Conservation (phyloP, 2,797 vertebrate genomes). For the Acanthurus leucopareius region DNA sequence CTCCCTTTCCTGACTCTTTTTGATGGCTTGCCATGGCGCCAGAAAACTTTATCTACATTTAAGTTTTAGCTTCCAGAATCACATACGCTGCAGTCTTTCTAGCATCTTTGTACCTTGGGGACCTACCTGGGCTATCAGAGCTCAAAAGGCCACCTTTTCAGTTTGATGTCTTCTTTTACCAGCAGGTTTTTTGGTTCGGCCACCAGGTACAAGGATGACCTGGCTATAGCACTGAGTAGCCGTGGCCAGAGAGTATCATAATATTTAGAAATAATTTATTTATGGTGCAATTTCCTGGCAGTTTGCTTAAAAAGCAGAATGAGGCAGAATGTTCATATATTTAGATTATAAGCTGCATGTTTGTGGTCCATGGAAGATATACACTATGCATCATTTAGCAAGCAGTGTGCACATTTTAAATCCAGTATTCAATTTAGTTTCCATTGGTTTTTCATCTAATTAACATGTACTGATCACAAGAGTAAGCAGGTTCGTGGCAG, state of each 20-base stretch:
- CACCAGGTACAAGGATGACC: neutral
- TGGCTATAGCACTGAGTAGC: neutral
- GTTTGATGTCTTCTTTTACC: conserved; percentile 9
- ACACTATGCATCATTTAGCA: conserved; percentile 21
- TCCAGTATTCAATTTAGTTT: conserved; percentile 8
- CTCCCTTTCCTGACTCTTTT: conserved; percentile 23
- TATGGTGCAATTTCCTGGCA: neutral
- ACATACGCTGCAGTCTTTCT: neutral
- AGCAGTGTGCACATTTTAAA: conserved; percentile 9
- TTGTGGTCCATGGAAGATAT: conserved; percentile 10
- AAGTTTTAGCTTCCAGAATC: conserved; percentile 9
- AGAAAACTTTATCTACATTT: conserved; percentile 8
- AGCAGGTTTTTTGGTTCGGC: conserved; percentile 5
- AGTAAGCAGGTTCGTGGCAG: neutral
- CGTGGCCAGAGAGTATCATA: neutral
- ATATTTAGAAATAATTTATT: neutral
- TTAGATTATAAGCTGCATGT: conserved; percentile 1
- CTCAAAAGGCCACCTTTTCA: neutral
- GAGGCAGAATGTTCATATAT: neutral
- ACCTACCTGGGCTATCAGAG: neutral
- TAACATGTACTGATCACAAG: neutral
- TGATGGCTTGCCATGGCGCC: conserved; percentile 26
- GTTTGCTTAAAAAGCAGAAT: neutral
- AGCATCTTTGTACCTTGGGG: neutral
- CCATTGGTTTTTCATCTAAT: conserved; percentile 19